phyloP scores from a whole-genome alignment of 2,113 vertebrate genomes.

The Capreolus pygargus region DNA sequence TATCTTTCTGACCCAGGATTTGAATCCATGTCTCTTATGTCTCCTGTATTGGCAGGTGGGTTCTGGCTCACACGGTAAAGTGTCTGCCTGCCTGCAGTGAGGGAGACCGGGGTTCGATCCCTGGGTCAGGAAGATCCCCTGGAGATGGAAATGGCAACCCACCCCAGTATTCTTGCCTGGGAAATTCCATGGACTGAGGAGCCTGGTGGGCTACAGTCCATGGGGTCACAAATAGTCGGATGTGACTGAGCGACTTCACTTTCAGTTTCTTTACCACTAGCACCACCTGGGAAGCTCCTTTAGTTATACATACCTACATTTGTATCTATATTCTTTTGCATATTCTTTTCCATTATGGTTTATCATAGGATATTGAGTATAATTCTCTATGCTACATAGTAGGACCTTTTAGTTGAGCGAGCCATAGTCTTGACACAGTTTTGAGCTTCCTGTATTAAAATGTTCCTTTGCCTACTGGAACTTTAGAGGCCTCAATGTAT shows the following conservation, averaged over 20 bases:
- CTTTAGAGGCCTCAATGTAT: background rate
- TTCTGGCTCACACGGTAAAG: background rate
- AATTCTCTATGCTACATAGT: background rate
- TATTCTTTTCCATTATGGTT: background rate
- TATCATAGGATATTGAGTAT: background rate
- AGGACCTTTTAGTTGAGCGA: background rate
- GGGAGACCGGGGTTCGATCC: no score
- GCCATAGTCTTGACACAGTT: background rate
- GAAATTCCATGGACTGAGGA: no score
- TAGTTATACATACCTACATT: background rate
- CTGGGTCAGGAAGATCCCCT: no score
- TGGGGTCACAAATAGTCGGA: no score
- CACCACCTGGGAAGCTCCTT: background rate
- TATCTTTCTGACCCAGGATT: background rate
- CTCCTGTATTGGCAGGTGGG: background rate
- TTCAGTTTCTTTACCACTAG: background rate
- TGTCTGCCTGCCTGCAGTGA: no score
- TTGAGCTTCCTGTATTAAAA: background rate
- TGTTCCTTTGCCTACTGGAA: background rate
- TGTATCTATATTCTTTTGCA: background rate
- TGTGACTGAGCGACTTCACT: no score
- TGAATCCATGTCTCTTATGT: background rate
- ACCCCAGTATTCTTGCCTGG: no score
- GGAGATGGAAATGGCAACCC: no score
- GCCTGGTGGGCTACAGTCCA: no score